Percentiles rank a stretch among this genome's conserved stretches.
Evolutionary conservation across 2,888 invertebrate species (phyloP).

Genomic region (Gastrophysa polygoni): DNA sequence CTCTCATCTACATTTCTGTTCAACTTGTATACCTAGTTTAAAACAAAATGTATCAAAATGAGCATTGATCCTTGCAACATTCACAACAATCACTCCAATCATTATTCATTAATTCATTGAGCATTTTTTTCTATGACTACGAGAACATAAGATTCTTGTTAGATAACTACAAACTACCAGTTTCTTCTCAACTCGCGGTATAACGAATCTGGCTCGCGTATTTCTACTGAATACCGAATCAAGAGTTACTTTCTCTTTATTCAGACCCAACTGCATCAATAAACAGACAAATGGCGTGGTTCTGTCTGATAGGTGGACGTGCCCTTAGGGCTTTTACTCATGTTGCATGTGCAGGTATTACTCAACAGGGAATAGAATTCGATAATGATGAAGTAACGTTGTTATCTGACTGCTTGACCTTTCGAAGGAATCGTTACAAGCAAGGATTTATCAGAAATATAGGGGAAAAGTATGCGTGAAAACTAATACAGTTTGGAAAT

Average conservation of each 20-base stretch:
- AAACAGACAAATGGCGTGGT: slow-evolving; percentile 11
- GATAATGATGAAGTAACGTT: not conserved
- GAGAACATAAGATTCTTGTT: slow-evolving; percentile 5
- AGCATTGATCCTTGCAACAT: too few relatives aligned
- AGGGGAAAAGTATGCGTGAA: too few relatives aligned
- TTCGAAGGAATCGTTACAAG: not conserved
- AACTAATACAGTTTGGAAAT: too few relatives aligned
- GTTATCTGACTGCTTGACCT: not conserved
- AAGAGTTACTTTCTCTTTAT: slow-evolving; percentile 14
- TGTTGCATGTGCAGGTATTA: not conserved
- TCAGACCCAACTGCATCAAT: not conserved
- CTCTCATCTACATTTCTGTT: too few relatives aligned
- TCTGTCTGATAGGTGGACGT: not conserved
- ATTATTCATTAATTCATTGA: not conserved
- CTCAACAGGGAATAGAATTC: not conserved
- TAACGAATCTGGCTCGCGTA: not conserved
- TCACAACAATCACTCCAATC: not conserved
- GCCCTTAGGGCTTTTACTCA: slow-evolving; percentile 8
- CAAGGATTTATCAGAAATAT: not conserved
- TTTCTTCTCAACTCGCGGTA: not conserved
- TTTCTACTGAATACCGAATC: not conserved
- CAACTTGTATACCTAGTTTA: too few relatives aligned
- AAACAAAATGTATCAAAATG: too few relatives aligned
- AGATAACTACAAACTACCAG: slow-evolving; percentile 10
- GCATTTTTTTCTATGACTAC: not conserved